Evolutionary conservation across 2,797 vertebrate species (phyloP), one percentile per base, ranked within the genome.

Genomic region (Myotis daubentonii): DNA sequence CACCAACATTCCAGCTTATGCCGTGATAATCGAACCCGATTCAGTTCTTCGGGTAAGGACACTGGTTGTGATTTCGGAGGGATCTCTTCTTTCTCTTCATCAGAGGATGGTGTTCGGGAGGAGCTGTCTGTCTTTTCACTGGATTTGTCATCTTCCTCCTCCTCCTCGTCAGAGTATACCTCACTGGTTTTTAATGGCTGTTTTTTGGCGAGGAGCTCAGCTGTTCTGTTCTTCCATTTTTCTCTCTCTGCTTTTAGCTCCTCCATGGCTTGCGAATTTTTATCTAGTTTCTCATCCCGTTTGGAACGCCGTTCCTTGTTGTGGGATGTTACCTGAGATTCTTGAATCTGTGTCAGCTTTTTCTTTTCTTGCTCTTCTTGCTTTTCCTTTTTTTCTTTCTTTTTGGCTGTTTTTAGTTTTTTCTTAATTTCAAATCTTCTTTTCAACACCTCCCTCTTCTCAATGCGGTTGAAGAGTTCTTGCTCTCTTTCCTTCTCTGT

Each of bases 351-450:
- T 89, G 99, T 99, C 97, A 98, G 99, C 96, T 99, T 99, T 97
- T 99, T 99, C 98, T 99, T 99, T 97, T 99, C 99, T 93, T 99
- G 99, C 76, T 99, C 99, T 95, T 99, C 99, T 96, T 99, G 99
- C 92, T 99, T 99, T 98, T 99, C 99, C 97, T 99, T 99, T 98
- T 99, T 99, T 98, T 99, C 99, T 96, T 99, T 99, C 98, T 99
- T 99, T 98, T 99, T 99, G 89, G 99, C 99, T 0, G 99, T 99
- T 98, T 99, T 99, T 97, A 99, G 98, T 97, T 99, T 99, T 98
- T 99, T 99, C 98, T 99, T 99, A 72, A 99, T 99, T 98, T 99
- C 99, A 98, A 99, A 99, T 97, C 99, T 99, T 98, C 99, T 99
- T 97, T 99, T 99, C 12, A 99, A 98, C 96, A 99, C 99, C 98